Evolutionary conservation across 2,888 invertebrate genomes (phyloP).

Genomic region (Lochmaea crataegi): DNA sequence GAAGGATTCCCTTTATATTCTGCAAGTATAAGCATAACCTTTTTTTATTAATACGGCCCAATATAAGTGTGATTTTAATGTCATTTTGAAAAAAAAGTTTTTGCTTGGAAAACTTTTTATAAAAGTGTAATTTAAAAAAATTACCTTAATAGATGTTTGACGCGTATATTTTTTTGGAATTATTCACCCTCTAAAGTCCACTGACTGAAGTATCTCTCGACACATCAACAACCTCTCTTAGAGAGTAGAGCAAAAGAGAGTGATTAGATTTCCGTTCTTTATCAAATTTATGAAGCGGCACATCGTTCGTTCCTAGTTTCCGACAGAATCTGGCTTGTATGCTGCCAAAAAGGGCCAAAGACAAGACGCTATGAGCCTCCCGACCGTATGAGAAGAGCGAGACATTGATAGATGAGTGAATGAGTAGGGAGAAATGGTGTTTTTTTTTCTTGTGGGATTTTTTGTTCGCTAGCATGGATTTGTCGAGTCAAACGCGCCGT

Average conservation of each 20-base stretch:
- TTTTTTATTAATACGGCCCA: too few species aligned
- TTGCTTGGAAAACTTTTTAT: too few species aligned
- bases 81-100: too few species aligned
- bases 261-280: slow-evolving; percentile 56
- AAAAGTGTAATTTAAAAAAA: neutral
- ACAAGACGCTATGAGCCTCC: slow-evolving; percentile 36
- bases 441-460: slow-evolving; percentile 22
- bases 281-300: slow-evolving; percentile 62
- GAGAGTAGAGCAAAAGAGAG: slow-evolving; percentile 35
- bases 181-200: slow-evolving; percentile 18
- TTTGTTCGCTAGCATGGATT: slow-evolving; percentile 35
- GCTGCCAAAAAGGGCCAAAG: slow-evolving; percentile 43
- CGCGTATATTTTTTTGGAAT: neutral
- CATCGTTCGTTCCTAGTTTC: slow-evolving; percentile 61
- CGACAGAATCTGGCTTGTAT: slow-evolving; percentile 44
- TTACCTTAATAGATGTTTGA: neutral
- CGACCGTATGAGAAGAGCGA: slow-evolving; percentile 27
- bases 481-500: slow-evolving; percentile 28
- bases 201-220: slow-evolving; percentile 50
- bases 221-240: slow-evolving; percentile 45
- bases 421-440: slow-evolving; percentile 34
- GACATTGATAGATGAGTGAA: slow-evolving; percentile 42
- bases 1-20: too few species aligned
- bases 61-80: too few species aligned
- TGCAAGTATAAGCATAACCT: too few species aligned